Evolutionary conservation across 2,797 vertebrate species (phyloP).

Genomic region (Enteromius fasciolatus): DNA sequence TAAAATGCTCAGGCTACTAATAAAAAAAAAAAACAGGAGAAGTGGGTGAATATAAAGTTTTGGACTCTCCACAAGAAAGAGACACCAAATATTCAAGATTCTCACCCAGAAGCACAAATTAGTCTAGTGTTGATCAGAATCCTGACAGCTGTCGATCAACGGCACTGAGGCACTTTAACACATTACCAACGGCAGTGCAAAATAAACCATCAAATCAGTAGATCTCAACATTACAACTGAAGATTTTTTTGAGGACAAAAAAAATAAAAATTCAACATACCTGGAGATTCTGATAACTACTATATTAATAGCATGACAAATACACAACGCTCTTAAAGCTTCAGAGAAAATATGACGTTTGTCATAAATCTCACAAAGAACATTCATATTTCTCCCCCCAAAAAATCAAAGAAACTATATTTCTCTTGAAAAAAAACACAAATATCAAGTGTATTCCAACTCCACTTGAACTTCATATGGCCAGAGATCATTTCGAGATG

Average conservation of each 20-base stretch:
- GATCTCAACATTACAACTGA: background rate
- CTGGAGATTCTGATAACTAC: slow-evolving; percentile 64
- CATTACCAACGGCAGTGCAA: background rate
- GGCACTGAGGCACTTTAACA: slow-evolving; percentile 6
- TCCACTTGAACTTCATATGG: background rate
- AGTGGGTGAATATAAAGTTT: background rate
- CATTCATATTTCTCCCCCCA: background rate
- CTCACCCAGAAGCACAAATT: background rate
- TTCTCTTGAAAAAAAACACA: background rate
- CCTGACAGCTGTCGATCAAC: slow-evolving; percentile 10
- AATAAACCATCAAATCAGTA: slow-evolving; percentile 2
- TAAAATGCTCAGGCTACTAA: background rate
- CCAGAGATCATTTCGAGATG: background rate
- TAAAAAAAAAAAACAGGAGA: slow-evolving; percentile 15
- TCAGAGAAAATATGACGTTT: background rate
- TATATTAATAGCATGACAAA: slow-evolving; percentile 42
- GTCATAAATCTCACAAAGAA: background rate
- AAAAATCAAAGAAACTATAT: background rate
- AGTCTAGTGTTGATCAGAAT: slow-evolving; percentile 8
- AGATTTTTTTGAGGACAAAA: slow-evolving; percentile 14
- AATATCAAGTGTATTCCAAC: background rate
- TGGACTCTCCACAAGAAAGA: background rate
- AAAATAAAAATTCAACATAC: slow-evolving; percentile 51
- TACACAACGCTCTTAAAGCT: background rate
- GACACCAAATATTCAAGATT: background rate